Conservation (phyloP, 2,888 invertebrate genomes). For the Linnaemya tessellans region DNA sequence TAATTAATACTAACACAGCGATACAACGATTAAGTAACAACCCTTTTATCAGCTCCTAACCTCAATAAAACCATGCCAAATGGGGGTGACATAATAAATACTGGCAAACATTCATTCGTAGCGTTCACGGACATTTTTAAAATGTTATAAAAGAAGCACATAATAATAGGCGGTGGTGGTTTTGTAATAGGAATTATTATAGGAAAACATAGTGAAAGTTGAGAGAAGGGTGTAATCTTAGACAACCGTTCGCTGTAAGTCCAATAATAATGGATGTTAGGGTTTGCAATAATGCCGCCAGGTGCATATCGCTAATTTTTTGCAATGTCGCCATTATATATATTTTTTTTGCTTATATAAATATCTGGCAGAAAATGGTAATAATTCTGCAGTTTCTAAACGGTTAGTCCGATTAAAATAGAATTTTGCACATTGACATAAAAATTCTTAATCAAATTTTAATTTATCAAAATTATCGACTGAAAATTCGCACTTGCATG, state of each 20-base stretch:
- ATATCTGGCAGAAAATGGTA: too few species aligned
- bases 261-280: too few species aligned
- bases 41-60: conserved; percentile 32
- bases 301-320: too few species aligned
- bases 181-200: neutral
- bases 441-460: too few species aligned
- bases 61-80: conserved; percentile 13
- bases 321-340: too few species aligned
- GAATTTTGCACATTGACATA: too few species aligned
- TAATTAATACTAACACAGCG: neutral
- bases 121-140: conserved; percentile 13
- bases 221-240: neutral
- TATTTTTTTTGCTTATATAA: too few species aligned
- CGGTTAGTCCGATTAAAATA: too few species aligned
- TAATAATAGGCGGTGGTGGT: conserved; percentile 30
- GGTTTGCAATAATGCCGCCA: too few species aligned
- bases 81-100: conserved; percentile 19
- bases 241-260: neutral
- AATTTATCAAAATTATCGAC: too few species aligned
- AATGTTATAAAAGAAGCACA: conserved; percentile 3
- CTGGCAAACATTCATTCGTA: neutral
- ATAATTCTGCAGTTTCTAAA: too few species aligned
- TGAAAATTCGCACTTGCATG: too few species aligned
- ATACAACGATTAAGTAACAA: conserved; percentile 43
- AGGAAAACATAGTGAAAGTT: neutral